phyloP scores from a whole-genome alignment of 2,113 vertebrate species.

The Buteo buteo region DNA sequence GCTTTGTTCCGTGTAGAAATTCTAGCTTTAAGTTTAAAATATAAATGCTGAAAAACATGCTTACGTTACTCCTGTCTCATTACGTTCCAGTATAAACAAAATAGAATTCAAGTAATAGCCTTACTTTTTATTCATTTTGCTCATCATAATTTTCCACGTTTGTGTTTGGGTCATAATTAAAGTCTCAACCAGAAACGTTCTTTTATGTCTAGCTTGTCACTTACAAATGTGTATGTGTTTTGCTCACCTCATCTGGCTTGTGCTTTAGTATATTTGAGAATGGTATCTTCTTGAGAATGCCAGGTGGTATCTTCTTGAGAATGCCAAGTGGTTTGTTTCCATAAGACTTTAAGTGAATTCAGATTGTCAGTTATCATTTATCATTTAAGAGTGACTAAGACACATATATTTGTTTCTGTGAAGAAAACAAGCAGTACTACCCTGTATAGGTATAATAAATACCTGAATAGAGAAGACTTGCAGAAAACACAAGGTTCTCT shows the following conservation, averaged over 20 bases:
- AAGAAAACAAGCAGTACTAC: background rate
- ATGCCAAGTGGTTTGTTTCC: background rate
- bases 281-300: background rate
- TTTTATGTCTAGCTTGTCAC: background rate
- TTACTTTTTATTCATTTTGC: background rate
- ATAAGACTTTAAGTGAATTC: background rate
- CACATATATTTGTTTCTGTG: background rate
- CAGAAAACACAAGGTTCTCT: background rate
- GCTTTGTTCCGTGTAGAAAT: background rate
- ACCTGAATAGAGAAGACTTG: background rate
- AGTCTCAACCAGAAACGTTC: rapidly evolving
- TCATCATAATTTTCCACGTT: background rate
- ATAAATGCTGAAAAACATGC: background rate
- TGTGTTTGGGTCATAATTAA: background rate
- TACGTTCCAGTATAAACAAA: background rate
- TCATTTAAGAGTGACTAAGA: background rate
- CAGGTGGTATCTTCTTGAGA: background rate
- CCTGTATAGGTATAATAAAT: background rate
- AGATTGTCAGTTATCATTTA: background rate
- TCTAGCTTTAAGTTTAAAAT: background rate
- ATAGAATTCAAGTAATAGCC: background rate
- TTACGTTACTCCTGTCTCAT: background rate
- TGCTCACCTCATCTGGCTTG: background rate
- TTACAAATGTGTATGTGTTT: background rate
- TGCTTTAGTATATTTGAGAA: background rate